Percentiles rank a stretch among this genome's conserved stretches.
Evolutionary conservation across 2,113 vertebrate genomes (phyloP).

Genomic region (Dicrurus megarhynchus): DNA sequence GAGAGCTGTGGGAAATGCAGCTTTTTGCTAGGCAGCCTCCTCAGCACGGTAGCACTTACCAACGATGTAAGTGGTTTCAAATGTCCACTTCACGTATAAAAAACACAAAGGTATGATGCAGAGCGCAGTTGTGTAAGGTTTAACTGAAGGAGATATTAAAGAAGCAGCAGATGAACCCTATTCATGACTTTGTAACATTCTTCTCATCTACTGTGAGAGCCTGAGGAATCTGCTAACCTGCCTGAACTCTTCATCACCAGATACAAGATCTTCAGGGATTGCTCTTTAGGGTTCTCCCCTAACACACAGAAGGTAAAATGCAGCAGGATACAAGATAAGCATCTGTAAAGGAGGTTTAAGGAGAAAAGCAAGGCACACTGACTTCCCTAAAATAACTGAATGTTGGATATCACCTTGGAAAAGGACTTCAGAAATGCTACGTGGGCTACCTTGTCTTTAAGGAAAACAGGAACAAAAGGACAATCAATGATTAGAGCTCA

Average conservation of each 20-base stretch:
- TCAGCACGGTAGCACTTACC: background rate
- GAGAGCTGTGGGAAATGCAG: background rate
- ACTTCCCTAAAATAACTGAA: background rate
- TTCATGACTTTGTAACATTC: background rate
- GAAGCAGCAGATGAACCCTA: background rate
- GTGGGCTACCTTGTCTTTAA: background rate
- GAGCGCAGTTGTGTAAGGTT: background rate
- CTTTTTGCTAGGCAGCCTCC: background rate
- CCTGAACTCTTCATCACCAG: background rate
- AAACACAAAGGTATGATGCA: background rate
- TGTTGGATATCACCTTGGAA: background rate
- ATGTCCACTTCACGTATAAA: background rate
- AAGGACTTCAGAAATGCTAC: background rate
- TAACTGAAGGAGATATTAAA: background rate
- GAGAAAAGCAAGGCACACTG: background rate
- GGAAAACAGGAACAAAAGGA: background rate
- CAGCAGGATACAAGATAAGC: background rate
- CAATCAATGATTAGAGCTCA: background rate
- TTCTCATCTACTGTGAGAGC: background rate
- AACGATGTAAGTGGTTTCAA: background rate
- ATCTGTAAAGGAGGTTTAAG: background rate
- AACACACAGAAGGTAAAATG: background rate
- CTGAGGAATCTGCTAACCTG: background rate
- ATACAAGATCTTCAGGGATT: background rate
- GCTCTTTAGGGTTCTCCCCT: background rate